Evolutionary conservation across 30 jellyfish, hydroid and myxozoan genomes (phyloP), one percentile per base, ranked within the genome.

Genomic region (Aurelia sp.): DNA sequence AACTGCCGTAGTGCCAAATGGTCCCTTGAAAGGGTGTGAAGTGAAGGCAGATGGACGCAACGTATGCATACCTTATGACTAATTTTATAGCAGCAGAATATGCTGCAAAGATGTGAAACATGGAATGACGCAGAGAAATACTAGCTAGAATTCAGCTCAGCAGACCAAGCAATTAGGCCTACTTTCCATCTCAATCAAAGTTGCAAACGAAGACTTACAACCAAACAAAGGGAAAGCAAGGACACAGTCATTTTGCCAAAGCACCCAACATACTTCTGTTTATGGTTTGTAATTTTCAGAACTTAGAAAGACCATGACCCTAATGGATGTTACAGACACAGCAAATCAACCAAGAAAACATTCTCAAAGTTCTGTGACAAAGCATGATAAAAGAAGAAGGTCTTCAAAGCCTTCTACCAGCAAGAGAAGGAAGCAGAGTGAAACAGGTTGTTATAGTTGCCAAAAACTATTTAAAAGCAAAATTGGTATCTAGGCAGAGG

Each of bases 291-390:
- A 65, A 12, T 22, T 65, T 19, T 11, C 21, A 17, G 23, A 74
- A 47, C 52, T 64, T 64, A 13, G 74, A 64, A 64, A 21, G 55
- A 64, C 74, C 33, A 76, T 76, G 86, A 60, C 76, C 66, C 52
- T 76, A 18, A 76, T 76, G 86, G 86, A 76, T 21, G 86, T 44
- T 48, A 64, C n/a, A 53, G 66, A 76, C 19, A 18, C 8, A 33
- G 76, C 31, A 7, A 40, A 13, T n/a, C 63, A 47, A 22, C n/a
- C 78, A 51, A 31, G 66, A 19, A 60, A 59, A 35, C 4, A 63
- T 58, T 76, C 62, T 20, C 76, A 30, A 35, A 31, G 22, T 33
- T 23, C 86, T 5, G 40, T 12, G n/a, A 76, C 59, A 40, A 76
- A 61, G 66, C 15, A 30, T 8, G 73, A 59, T 7, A 47, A 4